phyloP scores from a whole-genome alignment of 2,113 vertebrate genomes.

The Rhegmatorhina hoffmannsi region DNA sequence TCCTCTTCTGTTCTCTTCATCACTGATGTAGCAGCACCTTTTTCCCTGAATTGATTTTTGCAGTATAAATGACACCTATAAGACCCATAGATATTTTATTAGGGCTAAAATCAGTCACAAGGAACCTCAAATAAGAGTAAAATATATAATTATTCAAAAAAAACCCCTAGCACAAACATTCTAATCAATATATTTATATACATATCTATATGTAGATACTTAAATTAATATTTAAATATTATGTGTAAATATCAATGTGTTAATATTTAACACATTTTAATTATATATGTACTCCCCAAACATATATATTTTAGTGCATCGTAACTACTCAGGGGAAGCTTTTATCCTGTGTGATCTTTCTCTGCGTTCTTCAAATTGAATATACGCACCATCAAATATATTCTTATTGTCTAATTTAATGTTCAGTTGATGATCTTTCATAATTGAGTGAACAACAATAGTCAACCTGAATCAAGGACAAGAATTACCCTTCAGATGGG shows the following conservation, averaged over 20 bases:
- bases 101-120: not conserved
- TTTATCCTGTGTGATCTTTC: not conserved
- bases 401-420: not conserved
- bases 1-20: not conserved
- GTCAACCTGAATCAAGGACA: not conserved
- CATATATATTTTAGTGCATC: not conserved
- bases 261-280: not conserved
- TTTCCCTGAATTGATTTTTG: not conserved
- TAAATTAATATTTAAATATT: not conserved
- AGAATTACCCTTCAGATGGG: fast-evolving
- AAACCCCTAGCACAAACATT: not conserved
- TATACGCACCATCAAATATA: not conserved
- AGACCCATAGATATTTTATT: not conserved
- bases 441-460: not conserved
- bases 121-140: not conserved
- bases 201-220: not conserved
- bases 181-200: not conserved
- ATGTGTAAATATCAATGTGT: not conserved
- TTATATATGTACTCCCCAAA: not conserved
- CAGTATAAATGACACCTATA: not conserved
- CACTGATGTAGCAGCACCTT: not conserved
- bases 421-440: not conserved
- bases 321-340: not conserved
- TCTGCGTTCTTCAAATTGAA: not conserved
- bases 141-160: not conserved